Evolutionary conservation across 2,797 vertebrate species (phyloP), one percentile per base, ranked within the genome.

Genomic region (Xenopus petersii): DNA sequence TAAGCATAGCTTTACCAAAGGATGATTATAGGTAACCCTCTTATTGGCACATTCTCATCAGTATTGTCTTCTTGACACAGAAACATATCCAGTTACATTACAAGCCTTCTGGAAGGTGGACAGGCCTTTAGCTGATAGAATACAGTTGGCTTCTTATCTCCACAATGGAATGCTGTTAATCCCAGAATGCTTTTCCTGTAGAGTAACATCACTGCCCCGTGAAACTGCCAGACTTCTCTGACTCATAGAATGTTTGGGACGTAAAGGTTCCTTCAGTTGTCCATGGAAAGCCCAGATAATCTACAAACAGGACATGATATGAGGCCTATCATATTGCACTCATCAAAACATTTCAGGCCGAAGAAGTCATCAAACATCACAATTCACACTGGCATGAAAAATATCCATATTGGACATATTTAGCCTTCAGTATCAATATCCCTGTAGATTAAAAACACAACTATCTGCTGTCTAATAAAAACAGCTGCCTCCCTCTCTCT

Each of bases 401-500:
- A 86, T 82, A 81, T 76, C 77, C 75, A 26, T 55, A 73, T 70
- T 60, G 81, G 36, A 71, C 71, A 80, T 71, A 82, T 87, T 83
- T 82, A 82, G 79, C 76, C 64, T 58, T 26, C 79, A 69, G 71
- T 74, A 82, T 82, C 77, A 65, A 79, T 75, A 84, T 83, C 81
- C 81, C 74, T 77, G 71, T 54, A 80, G 77, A 73, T 81, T 69
- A 88, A 85, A 89, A 85, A 84, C 77, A 51, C 75, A 78, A 84
- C 47, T 81, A 81, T 84, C 81, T 84, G 80, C 82, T 81, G 81
- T 80, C 85, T 87, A 86, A 86, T 84, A 83, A 87, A 30, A 88
- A 84, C 90, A 89, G 86, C 88, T 91, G 89, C 83, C 85, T 60
- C 82, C 30, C 9, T 67, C 56, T 81, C 82, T 33, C 56, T 81